Conservation (phyloP, 2,113 vertebrate species). For the Sander lucioperca region DNA sequence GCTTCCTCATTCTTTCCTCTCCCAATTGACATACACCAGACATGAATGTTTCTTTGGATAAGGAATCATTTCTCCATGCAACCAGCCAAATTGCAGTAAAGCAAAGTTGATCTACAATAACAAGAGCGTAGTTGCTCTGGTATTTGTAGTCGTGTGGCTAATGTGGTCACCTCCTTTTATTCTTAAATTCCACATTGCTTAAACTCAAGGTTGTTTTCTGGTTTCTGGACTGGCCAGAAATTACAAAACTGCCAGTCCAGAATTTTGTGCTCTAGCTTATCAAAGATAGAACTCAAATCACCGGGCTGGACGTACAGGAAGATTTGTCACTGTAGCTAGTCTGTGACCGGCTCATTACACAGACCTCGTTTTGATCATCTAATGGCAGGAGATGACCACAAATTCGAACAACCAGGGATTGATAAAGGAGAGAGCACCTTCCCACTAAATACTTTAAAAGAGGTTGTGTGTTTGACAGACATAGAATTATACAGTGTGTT, state of each 20-base stretch:
- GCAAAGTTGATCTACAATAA: slow-evolving; percentile 13
- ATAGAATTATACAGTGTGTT: slow-evolving; percentile 18
- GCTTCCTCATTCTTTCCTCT: slow-evolving; percentile 42
- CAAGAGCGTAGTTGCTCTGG: background rate
- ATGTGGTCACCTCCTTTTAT: slow-evolving; percentile 3
- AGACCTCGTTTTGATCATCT: background rate
- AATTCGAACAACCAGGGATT: slow-evolving; percentile 10
- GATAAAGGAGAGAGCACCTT: background rate
- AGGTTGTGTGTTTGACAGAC: slow-evolving; percentile 17
- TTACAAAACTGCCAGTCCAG: slow-evolving; percentile 3
- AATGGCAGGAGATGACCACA: background rate
- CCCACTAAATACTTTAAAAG: slow-evolving; percentile 5
- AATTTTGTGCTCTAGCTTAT: slow-evolving; percentile 4
- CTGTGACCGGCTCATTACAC: background rate
- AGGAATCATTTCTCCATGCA: slow-evolving; percentile 15
- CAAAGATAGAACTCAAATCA: slow-evolving; percentile 3
- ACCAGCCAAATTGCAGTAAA: slow-evolving; percentile 31
- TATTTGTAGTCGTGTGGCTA: background rate
- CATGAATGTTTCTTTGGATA: slow-evolving; percentile 28
- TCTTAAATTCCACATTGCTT: slow-evolving; percentile 2
- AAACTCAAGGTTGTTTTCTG: slow-evolving; percentile 5
- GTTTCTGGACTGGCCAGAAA: slow-evolving; percentile 3
- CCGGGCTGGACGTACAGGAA: background rate
- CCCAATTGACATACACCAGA: slow-evolving; percentile 24
- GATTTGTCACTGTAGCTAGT: background rate